Percentiles rank a stretch among this genome's conserved stretches.
phyloP scores from a whole-genome alignment of 2,797 vertebrate species.

The Coracias cyanogaster region DNA sequence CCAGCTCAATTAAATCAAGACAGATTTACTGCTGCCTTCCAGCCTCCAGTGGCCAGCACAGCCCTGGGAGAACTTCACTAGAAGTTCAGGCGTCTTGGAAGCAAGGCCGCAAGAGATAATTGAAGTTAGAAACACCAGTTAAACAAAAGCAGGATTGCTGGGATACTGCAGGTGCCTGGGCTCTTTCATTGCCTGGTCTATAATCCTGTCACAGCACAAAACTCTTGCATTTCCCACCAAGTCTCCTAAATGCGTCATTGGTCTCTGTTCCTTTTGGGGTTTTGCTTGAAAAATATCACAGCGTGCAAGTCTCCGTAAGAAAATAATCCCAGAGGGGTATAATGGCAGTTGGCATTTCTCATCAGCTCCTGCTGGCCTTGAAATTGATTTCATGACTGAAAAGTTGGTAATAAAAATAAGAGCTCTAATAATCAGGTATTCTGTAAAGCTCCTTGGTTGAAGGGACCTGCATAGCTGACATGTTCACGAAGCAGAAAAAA shows the following conservation, averaged over 20 bases:
- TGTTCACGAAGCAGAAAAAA: neutral
- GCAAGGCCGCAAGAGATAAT: neutral
- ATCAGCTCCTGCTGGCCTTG: neutral
- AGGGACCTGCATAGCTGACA: neutral
- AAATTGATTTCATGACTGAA: neutral
- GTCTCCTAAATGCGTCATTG: neutral
- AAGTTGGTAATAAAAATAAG: neutral
- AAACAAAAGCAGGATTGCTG: neutral
- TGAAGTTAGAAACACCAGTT: neutral
- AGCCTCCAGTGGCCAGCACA: neutral
- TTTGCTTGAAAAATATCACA: neutral
- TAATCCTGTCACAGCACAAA: neutral
- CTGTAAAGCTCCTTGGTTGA: neutral
- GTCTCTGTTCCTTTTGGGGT: neutral
- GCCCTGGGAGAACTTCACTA: neutral
- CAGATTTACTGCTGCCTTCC: neutral
- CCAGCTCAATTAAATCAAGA: neutral
- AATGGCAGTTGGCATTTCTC: neutral
- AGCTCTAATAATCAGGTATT: neutral
- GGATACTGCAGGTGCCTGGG: neutral
- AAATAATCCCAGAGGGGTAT: neutral
- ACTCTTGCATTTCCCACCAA: neutral
- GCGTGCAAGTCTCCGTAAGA: neutral
- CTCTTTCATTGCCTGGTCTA: neutral
- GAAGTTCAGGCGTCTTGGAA: neutral